Base-by-base conservation (phyloP, 2,113 vertebrate genomes). In the Hippocampus mohnikei region DNA sequence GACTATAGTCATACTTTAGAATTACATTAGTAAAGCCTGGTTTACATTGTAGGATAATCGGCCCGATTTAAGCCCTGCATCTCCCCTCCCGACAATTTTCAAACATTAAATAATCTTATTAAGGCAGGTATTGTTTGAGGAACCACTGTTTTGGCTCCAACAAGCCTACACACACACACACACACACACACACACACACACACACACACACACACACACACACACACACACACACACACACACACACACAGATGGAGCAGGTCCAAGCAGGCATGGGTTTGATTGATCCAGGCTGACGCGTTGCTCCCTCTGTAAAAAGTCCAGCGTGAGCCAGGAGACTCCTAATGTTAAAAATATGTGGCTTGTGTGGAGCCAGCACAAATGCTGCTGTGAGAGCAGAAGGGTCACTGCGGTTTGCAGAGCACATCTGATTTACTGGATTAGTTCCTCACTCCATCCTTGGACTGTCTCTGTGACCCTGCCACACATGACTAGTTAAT, bases 321-420 rank as follows among this genome's bases (percentile, higher is more conserved):
- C 76, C 78, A 63, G 70, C 69, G 83, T 67, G 85, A 73, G 73
- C 72, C 48, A 73, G 73, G 84, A 87, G 78, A 75, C 85, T 84
- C 79, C 76, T 86, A 88, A 85, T 83, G 80, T 72, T 87, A 88
- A 89, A 90, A 91, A 74, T 89, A 87, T 89, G 88, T 82, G 74
- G 81, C 84, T 76, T 60, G 73, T 87, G 85, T 37, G 81, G 83
- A 85, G 86, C 70, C 80, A 80, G 80, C 72, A 23, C 90, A 90
- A 90, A 89, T 85, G 87, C 63, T 71, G 77, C 66, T 52, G 65
- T 42, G 61, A 67, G 79, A 84, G 84, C 81, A 5, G 71, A 75
- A 64, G 73, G 87, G 86, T 91, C 87, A 86, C 64, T 83, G 80
- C 12, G 67, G 84, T 90, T 90, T 91, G 65, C 56, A 77, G 69